Evolutionary conservation across 2,888 invertebrate species (phyloP).

Genomic region (Erebia ligea): DNA sequence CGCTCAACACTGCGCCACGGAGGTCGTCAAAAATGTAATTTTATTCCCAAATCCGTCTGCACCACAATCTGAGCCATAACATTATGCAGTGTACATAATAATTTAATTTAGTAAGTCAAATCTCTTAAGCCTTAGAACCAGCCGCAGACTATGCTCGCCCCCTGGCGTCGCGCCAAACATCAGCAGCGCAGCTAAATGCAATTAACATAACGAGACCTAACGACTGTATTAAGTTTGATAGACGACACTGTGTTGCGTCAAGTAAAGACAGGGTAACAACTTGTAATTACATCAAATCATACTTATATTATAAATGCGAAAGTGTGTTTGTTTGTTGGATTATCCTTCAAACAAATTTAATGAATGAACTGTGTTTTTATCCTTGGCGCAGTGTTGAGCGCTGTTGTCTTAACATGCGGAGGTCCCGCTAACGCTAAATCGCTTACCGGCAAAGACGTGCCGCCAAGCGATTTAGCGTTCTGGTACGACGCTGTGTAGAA

Average conservation of each 20-base stretch:
- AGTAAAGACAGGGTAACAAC: background rate
- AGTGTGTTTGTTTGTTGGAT: no score
- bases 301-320: no score
- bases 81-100: background rate
- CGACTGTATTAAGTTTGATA: constrained; percentile 7
- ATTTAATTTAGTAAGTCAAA: constrained; percentile 15
- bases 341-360: no score
- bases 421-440: no score
- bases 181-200: constrained; percentile 8
- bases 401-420: no score
- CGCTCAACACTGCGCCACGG: no score
- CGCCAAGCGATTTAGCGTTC: no score
- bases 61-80: background rate
- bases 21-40: constrained; percentile 53
- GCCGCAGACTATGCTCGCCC: constrained; percentile 19
- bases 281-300: no score
- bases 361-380: no score
- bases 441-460: no score
- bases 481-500: no score
- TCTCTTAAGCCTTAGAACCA: constrained; percentile 19
- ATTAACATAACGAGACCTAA: constrained; percentile 19
- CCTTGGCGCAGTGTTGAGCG: no score
- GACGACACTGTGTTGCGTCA: constrained; percentile 8
- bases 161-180: constrained; percentile 31
- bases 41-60: background rate